A percentile compares a stretch with the other conserved stretches of the same genome.
Conservation (phyloP, 2,113 vertebrate genomes). For the Pituophis catenifer region DNA sequence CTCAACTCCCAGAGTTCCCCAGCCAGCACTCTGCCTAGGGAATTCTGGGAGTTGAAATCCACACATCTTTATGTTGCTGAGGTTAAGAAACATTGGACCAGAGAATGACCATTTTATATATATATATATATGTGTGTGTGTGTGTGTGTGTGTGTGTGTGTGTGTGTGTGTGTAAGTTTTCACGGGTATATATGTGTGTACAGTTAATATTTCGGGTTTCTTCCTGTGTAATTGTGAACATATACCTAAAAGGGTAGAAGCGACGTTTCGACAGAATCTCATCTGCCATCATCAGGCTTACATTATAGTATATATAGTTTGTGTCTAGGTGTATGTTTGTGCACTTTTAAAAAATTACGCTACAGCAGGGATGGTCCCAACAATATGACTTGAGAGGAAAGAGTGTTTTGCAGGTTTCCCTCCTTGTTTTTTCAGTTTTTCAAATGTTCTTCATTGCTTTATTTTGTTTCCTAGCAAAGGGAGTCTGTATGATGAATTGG, state of each 20-base stretch:
- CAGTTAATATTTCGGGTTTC: too few species aligned
- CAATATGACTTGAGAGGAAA: not conserved
- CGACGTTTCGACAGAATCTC: too few species aligned
- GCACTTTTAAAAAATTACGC: not conserved
- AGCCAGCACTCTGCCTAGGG: not conserved
- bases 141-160: too few species aligned
- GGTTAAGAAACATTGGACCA: not conserved
- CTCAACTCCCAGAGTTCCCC: not conserved
- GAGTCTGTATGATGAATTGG: not conserved
- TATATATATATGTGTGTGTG: not conserved
- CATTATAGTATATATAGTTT: not conserved
- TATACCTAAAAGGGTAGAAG: too few species aligned
- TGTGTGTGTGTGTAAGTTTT: too few species aligned
- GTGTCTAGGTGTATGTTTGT: not conserved
- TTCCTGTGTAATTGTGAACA: too few species aligned
- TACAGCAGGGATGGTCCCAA: not conserved
- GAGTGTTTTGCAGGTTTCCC: not conserved
- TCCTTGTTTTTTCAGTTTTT: not conserved
- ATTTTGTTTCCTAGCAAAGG: not conserved
- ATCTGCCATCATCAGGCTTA: too few species aligned
- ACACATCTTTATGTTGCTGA: not conserved
- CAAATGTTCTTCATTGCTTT: not conserved
- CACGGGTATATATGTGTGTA: too few species aligned
- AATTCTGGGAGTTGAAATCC: not conserved
- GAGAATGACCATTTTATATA: not conserved